These are phyloP conservation scores for Haliclona indistincta DNA, from an alignment of 37 sponge, comb jelly and placozoan species.

Conservation along the genomic window DNA sequence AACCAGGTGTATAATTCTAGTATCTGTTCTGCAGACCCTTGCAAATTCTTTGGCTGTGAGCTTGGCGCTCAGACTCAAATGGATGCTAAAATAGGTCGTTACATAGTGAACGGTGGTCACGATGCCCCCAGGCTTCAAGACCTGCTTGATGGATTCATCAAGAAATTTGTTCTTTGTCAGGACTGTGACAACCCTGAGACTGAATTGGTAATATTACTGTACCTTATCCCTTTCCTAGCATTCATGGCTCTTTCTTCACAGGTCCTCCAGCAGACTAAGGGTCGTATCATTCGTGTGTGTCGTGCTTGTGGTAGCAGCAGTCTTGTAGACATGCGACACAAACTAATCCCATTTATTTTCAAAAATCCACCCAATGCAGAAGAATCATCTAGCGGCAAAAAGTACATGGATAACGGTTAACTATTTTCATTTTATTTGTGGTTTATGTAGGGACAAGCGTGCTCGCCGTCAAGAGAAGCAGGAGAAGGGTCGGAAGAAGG, in stretches of 20 bases:
- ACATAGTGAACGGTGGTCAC: constrained; percentile 99
- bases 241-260: constrained; percentile 7
- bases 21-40: constrained; percentile 57
- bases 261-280: constrained; percentile 65
- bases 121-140: constrained; percentile 89
- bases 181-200: constrained; percentile 99
- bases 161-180: constrained; percentile 95
- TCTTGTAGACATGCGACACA: constrained; percentile 76
- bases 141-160: constrained; percentile 95
- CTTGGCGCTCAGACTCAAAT: constrained; percentile 98
- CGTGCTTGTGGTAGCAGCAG: constrained; percentile 91
- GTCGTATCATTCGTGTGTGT: constrained; percentile 74
- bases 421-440: too few species aligned
- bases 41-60: constrained; percentile 99
- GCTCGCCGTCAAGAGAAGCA: constrained; percentile 26
- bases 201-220: constrained; percentile 65
- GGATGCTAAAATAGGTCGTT: constrained; percentile 88
- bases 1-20: background rate
- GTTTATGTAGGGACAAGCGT: constrained; percentile 41
- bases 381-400: constrained; percentile 54
- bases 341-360: constrained; percentile 87
- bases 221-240: background rate
- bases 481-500: constrained; percentile 52
- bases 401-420: too few species aligned
- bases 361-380: constrained; percentile 85